These are phyloP conservation scores for Hypotaenidia philippensis DNA, from an alignment of 2,797 vertebrate species.

Conservation along the genomic window DNA sequence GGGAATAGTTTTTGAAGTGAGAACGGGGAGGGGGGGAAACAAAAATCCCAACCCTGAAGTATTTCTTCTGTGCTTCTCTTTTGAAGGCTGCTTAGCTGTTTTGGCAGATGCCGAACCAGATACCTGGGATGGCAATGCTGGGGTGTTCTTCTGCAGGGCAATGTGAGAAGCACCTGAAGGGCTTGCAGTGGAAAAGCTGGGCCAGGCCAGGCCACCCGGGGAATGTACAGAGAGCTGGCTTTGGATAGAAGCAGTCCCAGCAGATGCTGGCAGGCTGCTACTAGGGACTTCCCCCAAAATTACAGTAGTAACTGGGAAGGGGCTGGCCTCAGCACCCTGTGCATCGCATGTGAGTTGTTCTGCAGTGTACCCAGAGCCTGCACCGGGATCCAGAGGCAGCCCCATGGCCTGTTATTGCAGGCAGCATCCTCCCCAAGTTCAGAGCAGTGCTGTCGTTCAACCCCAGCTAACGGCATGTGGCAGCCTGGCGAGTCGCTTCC, in stretches of 20 bases:
- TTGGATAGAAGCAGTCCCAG: background rate
- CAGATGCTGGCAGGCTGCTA: background rate
- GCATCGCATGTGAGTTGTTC: rapidly evolving
- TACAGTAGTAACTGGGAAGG: background rate
- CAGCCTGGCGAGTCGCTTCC: background rate
- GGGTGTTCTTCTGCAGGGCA: background rate
- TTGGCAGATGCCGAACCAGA: background rate
- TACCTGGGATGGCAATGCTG: background rate
- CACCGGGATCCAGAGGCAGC: rapidly evolving
- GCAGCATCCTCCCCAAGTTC: background rate
- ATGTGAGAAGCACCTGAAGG: background rate
- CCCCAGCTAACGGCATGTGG: background rate
- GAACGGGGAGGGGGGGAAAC: too few species aligned
- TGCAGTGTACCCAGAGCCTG: too few species aligned
- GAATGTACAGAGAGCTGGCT: background rate
- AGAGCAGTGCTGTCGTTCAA: background rate
- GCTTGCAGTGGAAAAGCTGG: background rate
- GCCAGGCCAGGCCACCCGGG: background rate
- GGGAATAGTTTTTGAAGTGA: background rate
- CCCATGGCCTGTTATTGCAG: rapidly evolving
- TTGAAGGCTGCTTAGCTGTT: background rate
- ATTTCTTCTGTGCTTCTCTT: background rate
- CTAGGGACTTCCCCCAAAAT: background rate
- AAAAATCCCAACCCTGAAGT: rapidly evolving
- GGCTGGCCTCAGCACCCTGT: background rate